Base-by-base conservation (phyloP, 1,140 invertebrate species). In the Saccostrea cuccullata region DNA sequence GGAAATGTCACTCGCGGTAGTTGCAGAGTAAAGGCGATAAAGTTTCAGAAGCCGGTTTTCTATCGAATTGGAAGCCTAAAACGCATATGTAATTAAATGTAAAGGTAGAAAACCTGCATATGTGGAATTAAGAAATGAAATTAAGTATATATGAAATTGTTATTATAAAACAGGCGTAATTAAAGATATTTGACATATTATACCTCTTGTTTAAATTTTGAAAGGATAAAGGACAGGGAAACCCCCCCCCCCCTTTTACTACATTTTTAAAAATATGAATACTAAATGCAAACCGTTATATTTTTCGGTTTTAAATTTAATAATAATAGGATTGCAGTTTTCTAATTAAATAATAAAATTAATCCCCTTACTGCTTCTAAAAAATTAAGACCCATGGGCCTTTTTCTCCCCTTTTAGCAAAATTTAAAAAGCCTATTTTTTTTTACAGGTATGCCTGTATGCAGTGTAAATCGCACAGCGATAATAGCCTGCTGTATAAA, bases 401-500 rank as follows among this genome's bases (percentile, higher is more conserved):
- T 12, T 15, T 20, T 64, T 12, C 13, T 64, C 15, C 13, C 20
- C 12, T n/a, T 2, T n/a, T 77, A 23, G 30, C 82, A 83, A 13
- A 55, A 26, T 77, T 55, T 2, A n/a, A 8, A 20, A 55, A 55
- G 8, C 0, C 13, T n/a, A n/a, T n/a, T n/a, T n/a, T 11, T 83
- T 40, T 40, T 47, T 83, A 15, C 30, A 83, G 36, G 20, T 83
- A 83, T 55, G 82, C 36, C 55, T 47, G 82, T 55, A 83, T 83
- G 82, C 40, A 55, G 82, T 83, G n/a, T n/a, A n/a, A n/a, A n/a
- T n/a, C n/a, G 82, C 82, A 83, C n/a, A 47, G 6, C 20, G 15
- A 23, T 83, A n/a, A n/a, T n/a, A n/a, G n/a, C n/a, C n/a, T n/a
- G n/a, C n/a, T n/a, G n/a, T n/a, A n/a, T n/a, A n/a, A n/a, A n/a